These are phyloP conservation scores for Penelope pileata DNA, from an alignment of 2,113 vertebrate genomes.

Conservation along the genomic window DNA sequence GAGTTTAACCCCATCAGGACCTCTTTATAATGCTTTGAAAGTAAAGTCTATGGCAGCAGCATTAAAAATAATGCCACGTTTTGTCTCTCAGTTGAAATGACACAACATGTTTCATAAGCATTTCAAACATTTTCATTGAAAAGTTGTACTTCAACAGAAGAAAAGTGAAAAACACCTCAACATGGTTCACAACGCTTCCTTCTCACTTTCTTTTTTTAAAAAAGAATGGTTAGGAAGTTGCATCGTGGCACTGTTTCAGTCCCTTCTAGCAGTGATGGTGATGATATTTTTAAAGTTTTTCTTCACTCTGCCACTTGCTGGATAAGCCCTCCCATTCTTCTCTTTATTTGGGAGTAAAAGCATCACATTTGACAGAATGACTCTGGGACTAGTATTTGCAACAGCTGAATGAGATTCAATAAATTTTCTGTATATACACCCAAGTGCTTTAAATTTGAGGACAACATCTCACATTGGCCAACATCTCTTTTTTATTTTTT, in stretches of 20 bases:
- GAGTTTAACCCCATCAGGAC: constrained; percentile 17
- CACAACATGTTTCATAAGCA: neutral
- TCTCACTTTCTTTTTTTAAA: accelerated
- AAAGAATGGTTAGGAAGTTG: neutral
- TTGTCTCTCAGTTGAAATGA: neutral
- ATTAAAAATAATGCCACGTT: constrained; percentile 41
- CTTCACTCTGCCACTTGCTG: neutral
- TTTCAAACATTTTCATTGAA: neutral
- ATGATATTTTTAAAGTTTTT: neutral
- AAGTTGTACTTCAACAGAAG: neutral
- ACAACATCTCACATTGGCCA: constrained; percentile 23
- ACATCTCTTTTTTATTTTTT: neutral
- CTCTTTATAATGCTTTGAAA: constrained; percentile 30
- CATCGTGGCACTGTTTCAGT: neutral
- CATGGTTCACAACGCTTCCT: neutral
- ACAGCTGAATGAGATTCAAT: neutral
- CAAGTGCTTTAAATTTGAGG: neutral
- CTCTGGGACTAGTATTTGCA: neutral
- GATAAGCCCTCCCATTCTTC: neutral
- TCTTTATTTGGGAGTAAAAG: neutral
- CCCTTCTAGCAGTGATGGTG: neutral
- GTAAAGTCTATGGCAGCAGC: neutral
- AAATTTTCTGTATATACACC: neutral
- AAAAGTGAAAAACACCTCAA: neutral
- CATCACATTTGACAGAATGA: neutral